These are phyloP conservation scores for Serinus canaria DNA, from an alignment of 2,113 vertebrate genomes.

Conservation along the genomic window DNA sequence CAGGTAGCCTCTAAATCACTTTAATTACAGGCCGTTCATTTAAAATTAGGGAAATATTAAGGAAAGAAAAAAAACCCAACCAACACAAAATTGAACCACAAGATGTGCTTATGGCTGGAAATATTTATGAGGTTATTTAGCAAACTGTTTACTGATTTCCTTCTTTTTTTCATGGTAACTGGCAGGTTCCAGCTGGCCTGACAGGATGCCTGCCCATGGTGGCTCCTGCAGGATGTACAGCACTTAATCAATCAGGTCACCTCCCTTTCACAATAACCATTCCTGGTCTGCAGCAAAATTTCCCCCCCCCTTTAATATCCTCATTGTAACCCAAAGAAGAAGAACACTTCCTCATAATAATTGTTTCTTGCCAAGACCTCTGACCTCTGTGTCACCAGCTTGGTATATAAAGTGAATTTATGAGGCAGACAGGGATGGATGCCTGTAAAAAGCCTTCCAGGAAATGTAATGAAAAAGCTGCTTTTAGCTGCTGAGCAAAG, in stretches of 20 bases:
- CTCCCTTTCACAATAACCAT: not conserved
- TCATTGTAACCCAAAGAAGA: constrained; percentile 16
- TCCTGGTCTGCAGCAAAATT: not conserved
- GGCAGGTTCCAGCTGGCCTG: not conserved
- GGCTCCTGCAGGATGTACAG: not conserved
- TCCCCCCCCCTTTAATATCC: not conserved
- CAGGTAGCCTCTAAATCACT: constrained; percentile 73
- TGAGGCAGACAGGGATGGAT: constrained; percentile 45
- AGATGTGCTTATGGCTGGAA: constrained; percentile 20
- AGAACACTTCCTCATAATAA: constrained; percentile 25
- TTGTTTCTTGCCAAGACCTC: constrained; percentile 46
- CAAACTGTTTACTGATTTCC: not conserved
- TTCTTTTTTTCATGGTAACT: not conserved
- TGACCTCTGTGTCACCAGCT: constrained; percentile 2
- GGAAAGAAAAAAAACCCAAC: not conserved
- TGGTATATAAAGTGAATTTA: constrained; percentile 66
- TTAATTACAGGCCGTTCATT: constrained; percentile 73
- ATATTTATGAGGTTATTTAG: constrained; percentile 58
- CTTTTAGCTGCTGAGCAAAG: constrained; percentile 55
- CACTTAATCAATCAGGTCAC: not conserved
- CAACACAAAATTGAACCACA: constrained; percentile 36
- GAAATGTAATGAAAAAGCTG: constrained; percentile 64
- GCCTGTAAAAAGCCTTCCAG: constrained; percentile 49
- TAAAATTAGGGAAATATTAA: constrained; percentile 67
- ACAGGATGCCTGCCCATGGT: not conserved